A percentile compares a stretch with the other conserved stretches of the same genome.
phyloP scores from a whole-genome alignment of 1,140 invertebrate species.

The Drosophila pandora region DNA sequence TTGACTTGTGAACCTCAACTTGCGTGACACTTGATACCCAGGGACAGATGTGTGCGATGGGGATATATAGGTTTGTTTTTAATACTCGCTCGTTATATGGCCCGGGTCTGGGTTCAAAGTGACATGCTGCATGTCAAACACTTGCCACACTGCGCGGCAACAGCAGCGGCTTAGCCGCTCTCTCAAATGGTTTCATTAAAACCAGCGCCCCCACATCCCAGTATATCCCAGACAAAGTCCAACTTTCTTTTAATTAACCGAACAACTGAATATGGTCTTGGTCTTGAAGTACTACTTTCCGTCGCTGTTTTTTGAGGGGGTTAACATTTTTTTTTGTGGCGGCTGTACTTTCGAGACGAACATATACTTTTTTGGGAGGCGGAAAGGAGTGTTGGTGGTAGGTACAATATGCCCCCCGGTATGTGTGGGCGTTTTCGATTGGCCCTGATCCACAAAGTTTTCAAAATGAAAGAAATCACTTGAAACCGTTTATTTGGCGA shows the following conservation, averaged over 20 bases:
- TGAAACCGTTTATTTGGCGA: slow-evolving; percentile 29
- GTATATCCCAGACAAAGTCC: slow-evolving; percentile 23
- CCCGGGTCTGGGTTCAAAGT: slow-evolving; percentile 68
- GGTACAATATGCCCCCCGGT: not conserved
- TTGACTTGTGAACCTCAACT: slow-evolving; percentile 54
- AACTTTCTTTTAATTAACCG: slow-evolving; percentile 80
- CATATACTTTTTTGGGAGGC: slow-evolving; percentile 1
- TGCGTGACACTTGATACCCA: slow-evolving; percentile 72
- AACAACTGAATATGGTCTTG: slow-evolving; percentile 47
- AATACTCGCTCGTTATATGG: slow-evolving; percentile 12
- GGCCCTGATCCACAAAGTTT: slow-evolving; percentile 30
- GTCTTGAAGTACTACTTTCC: slow-evolving; percentile 16
- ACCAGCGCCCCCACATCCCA: slow-evolving; percentile 42
- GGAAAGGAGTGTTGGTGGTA: slow-evolving; percentile 1
- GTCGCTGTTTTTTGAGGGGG: slow-evolving; percentile 4
- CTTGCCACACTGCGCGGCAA: slow-evolving; percentile 50
- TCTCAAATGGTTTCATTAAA: slow-evolving; percentile 72
- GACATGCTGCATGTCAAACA: slow-evolving; percentile 69
- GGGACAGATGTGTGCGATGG: not conserved
- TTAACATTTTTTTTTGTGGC: slow-evolving; percentile 22
- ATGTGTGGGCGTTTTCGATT: slow-evolving; percentile 55
- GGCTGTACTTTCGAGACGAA: slow-evolving; percentile 28
- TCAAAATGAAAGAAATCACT: slow-evolving; percentile 66
- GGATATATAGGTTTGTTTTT: slow-evolving; percentile 22
- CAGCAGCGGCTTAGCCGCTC: slow-evolving; percentile 30